Conservation (phyloP, 1,140 invertebrate species). For the Globodera ellingtonae region DNA sequence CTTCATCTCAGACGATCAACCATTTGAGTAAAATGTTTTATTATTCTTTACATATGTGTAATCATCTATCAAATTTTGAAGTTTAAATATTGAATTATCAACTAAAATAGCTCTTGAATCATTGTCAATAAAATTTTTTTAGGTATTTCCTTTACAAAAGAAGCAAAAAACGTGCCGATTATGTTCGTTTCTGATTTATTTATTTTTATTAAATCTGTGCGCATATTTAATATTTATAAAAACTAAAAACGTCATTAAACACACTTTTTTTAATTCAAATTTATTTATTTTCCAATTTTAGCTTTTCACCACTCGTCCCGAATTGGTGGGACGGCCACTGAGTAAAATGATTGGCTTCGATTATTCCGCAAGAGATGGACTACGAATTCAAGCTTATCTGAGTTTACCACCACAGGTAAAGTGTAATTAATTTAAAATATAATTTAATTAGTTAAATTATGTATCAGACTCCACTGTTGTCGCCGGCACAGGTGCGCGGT, state of each 20-base stretch:
- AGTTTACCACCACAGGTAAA: slow-evolving; percentile 56
- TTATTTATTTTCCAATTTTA: neutral
- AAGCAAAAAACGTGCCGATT: slow-evolving; percentile 58
- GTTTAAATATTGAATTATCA: slow-evolving; percentile 7
- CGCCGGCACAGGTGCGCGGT: slow-evolving; percentile 47
- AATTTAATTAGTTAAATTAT: too few species aligned
- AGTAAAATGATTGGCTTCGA: slow-evolving; percentile 63
- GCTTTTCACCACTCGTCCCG: slow-evolving; percentile 48
- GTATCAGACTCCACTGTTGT: slow-evolving; percentile 36
- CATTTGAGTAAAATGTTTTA: slow-evolving; percentile 53
- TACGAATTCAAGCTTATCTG: slow-evolving; percentile 60
- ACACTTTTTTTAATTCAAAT: neutral
- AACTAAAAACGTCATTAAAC: neutral
- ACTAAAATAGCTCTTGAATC: neutral
- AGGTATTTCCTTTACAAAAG: slow-evolving; percentile 50
- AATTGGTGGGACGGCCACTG: slow-evolving; percentile 48
- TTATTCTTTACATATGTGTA: slow-evolving; percentile 5
- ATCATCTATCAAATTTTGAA: slow-evolving; percentile 5
- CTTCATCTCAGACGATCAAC: slow-evolving; percentile 61
- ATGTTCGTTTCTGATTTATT: slow-evolving; percentile 40
- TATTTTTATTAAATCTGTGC: slow-evolving; percentile 41
- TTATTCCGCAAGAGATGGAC: slow-evolving; percentile 59
- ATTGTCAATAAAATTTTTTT: neutral
- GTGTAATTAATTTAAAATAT: neutral
- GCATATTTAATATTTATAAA: neutral